These are phyloP conservation scores for Parauchenoglanis ngamensis DNA, from an alignment of 2,797 vertebrate species.

Conservation along the genomic window DNA sequence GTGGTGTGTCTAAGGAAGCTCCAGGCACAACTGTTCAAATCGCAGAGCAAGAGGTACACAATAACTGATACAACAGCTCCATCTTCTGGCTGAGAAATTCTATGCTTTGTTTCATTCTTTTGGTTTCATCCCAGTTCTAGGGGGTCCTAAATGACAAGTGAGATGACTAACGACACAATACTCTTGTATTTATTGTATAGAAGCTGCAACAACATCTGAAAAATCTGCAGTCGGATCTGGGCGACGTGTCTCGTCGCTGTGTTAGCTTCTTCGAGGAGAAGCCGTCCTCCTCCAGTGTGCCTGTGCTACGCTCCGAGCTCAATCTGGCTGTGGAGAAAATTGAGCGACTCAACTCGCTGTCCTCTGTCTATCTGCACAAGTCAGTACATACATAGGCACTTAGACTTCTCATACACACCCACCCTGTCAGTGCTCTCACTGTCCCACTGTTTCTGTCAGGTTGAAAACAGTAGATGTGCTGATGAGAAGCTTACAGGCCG, in stretches of 20 bases:
- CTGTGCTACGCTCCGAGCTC: slow-evolving; percentile 84
- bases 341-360: slow-evolving; percentile 83
- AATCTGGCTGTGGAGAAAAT: slow-evolving; percentile 84
- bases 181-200: slow-evolving; percentile 63
- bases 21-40: slow-evolving; percentile 79
- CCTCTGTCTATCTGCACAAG: slow-evolving; percentile 90
- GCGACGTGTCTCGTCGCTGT: slow-evolving; percentile 82
- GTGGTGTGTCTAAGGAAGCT: slow-evolving; percentile 69
- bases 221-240: slow-evolving; percentile 76
- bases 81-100: slow-evolving; percentile 54
- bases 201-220: slow-evolving; percentile 81
- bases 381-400: slow-evolving; percentile 65
- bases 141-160: background rate
- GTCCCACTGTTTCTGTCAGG: slow-evolving; percentile 67
- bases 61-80: slow-evolving; percentile 42
- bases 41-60: slow-evolving; percentile 88
- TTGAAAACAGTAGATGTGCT: slow-evolving; percentile 89
- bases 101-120: background rate
- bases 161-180: background rate
- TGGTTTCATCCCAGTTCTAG: background rate
- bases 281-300: slow-evolving; percentile 79
- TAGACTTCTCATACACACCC: background rate
- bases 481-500: slow-evolving; percentile 81
- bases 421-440: background rate
- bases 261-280: slow-evolving; percentile 86